Conservation (phyloP, 2,797 vertebrate genomes). For the Chelmon rostratus region DNA sequence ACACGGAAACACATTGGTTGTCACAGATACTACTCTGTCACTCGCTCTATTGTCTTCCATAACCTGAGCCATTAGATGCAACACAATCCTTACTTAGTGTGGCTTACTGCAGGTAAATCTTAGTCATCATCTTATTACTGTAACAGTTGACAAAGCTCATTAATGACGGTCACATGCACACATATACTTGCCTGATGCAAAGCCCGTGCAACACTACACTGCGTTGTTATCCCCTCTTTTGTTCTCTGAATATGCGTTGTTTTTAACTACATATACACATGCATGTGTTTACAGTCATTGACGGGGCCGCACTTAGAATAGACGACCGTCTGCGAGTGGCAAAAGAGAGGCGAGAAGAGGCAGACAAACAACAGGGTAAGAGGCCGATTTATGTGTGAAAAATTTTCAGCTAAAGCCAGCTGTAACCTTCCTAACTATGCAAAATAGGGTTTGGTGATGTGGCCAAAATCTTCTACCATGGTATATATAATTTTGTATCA, state of each 20-base stretch:
- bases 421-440: neutral
- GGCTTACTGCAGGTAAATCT: conserved; percentile 57
- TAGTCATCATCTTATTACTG: conserved; percentile 71
- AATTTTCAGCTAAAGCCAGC: neutral
- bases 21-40: conserved; percentile 39
- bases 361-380: conserved; percentile 91
- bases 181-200: conserved; percentile 62
- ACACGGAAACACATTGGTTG: conserved; percentile 45
- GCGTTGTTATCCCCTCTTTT: conserved; percentile 36
- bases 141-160: conserved; percentile 73
- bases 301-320: conserved; percentile 91
- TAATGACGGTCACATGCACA: conserved; percentile 67
- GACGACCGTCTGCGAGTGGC: conserved; percentile 94
- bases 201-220: conserved; percentile 36
- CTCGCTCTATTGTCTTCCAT: conserved; percentile 31
- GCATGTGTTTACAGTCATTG: conserved; percentile 87
- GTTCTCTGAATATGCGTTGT: conserved; percentile 26
- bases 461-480: too few relatives aligned
- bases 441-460: too few relatives aligned
- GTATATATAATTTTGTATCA: too few relatives aligned
- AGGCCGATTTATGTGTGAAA: conserved; percentile 12
- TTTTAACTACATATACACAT: conserved; percentile 27
- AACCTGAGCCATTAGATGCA: conserved; percentile 56
- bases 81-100: conserved; percentile 56
- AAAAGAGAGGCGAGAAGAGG: conserved; percentile 93